Base-by-base conservation (phyloP, 2,113 vertebrate genomes). In the Passer domesticus region DNA sequence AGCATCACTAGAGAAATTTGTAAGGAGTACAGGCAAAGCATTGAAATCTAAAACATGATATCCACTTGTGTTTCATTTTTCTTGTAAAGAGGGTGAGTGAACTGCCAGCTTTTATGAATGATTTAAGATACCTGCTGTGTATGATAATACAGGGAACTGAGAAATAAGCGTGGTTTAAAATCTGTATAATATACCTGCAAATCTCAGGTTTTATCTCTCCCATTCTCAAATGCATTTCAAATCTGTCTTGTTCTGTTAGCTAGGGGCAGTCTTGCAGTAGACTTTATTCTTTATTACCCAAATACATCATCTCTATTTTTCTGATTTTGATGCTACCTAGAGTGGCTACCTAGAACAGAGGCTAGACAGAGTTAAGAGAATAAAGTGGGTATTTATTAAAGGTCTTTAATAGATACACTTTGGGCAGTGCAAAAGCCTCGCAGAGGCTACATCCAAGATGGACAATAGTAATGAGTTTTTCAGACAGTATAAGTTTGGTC, bases 381-480 rank as follows among this genome's bases (percentile, higher is more conserved):
- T 43, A 64, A 64, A 35, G 37, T 64, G 11, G 19, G 4, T 23
- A 18, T 64, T 63, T 64, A 12, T 64, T 52, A 35, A 43, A 44
- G 47, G 19, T 31, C 46, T 78, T 63, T 5, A 27, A 8, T 10
- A 63, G 30, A 9, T 63, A 28, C 3, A 17, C 7, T 18, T 43
- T 64, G 47, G 11, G 11, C 14, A n/a, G 24, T 28, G 59, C 9
- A n/a, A n/a, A 43, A 52, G 47, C 59, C 11, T 27, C 0, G 0
- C 19, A 23, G 47, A 43, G 37, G 59, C 30, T 22, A n/a, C 24
- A 52, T 4, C 37, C 23, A 52, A 16, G 24, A n/a, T 21, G 18
- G 30, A 43, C 1, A 1, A 43, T n/a, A 19, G 18, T 43, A 47
- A 43, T 0, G 1, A n/a, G 37, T 43, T n/a, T 79, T 11, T 53